Evolutionary conservation across 1,140 invertebrate genomes (phyloP).

Genomic region (honey bee (Apis mellifera)): Amel_HAv3.1 CM009931.2:15075501-15076000

Average conservation of each 20-base stretch:
- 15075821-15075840: conserved; percentile 89
- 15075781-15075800: conserved; percentile 51
- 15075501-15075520: conserved; percentile 88
- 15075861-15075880: conserved; percentile 81
- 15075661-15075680: conserved; percentile 89
- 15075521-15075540: conserved; percentile 91
- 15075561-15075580: conserved; percentile 85
- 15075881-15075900: conserved; percentile 94
- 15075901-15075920: conserved; percentile 86
- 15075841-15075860: conserved; percentile 91
- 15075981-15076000: conserved; percentile 95
- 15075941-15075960: conserved; percentile 88
- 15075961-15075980: conserved; percentile 91
- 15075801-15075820: conserved; percentile 85
- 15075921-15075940: conserved; percentile 86
- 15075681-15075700: conserved; percentile 91
- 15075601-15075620: conserved; percentile 59
- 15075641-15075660: conserved; percentile 90
- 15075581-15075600: conserved; percentile 66
- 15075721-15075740: conserved; percentile 81
- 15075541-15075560: conserved; percentile 89
- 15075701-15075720: conserved; percentile 93
- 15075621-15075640: conserved; percentile 83
- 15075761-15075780: no score
- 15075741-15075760: background rate